phyloP scores from a whole-genome alignment of 2,888 invertebrate species.

The Thera obeliscata region DNA sequence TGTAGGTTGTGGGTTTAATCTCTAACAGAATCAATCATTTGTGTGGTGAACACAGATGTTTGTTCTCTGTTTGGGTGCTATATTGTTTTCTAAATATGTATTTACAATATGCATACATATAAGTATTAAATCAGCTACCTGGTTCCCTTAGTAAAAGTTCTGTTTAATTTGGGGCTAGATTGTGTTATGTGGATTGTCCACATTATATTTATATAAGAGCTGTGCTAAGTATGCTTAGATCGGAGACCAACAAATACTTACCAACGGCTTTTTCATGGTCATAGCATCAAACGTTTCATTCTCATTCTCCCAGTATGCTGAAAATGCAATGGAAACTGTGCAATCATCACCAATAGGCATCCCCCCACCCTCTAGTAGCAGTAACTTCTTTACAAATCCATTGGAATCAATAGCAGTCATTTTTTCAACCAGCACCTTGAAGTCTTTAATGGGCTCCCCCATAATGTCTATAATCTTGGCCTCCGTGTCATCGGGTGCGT shows the following conservation, averaged over 20 bases:
- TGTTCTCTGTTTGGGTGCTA: no score
- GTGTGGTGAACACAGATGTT: no score
- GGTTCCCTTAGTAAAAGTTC: no score
- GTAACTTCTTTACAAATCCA: constrained; percentile 84
- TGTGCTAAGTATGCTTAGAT: no score
- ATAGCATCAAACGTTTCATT: constrained; percentile 90
- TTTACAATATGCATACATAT: no score
- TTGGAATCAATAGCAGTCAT: constrained; percentile 81
- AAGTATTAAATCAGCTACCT: no score
- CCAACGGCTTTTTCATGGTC: constrained; percentile 78
- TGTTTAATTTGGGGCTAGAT: no score
- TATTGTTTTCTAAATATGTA: no score
- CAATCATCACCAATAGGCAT: constrained; percentile 79
- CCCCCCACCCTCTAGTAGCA: constrained; percentile 86
- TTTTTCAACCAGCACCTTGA: constrained; percentile 79
- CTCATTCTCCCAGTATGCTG: constrained; percentile 88
- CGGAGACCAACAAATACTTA: constrained; percentile 46
- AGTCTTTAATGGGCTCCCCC: constrained; percentile 73
- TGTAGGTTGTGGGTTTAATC: no score
- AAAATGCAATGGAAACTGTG: constrained; percentile 87
- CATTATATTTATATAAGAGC: no score
- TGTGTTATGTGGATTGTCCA: no score
- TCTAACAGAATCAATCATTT: no score
- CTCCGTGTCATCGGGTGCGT: constrained; percentile 46
- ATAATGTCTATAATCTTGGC: constrained; percentile 53